These are phyloP conservation scores for Rotaria magnacalcarata DNA, from an alignment of 2,888 invertebrate genomes.

Conservation along the genomic window DNA sequence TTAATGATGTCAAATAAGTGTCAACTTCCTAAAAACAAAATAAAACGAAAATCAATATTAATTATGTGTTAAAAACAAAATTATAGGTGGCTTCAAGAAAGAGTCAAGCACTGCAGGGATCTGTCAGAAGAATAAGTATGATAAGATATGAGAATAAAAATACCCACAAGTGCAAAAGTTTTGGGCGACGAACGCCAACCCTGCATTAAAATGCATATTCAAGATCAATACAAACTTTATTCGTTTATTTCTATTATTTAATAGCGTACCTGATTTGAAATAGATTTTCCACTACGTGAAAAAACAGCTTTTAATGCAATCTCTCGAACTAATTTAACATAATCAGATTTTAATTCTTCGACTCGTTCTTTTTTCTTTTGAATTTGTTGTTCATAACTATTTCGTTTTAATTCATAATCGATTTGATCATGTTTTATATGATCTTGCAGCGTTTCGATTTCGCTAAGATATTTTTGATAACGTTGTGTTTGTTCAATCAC, in stretches of 20 bases:
- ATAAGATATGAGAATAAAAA: not conserved
- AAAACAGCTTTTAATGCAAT: constrained; percentile 55
- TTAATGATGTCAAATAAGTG: not conserved
- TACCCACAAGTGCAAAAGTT: constrained; percentile 22
- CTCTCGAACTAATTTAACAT: constrained; percentile 56
- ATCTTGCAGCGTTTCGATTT: constrained; percentile 40
- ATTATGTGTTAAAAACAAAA: too few species aligned
- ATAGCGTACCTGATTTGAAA: constrained; percentile 48
- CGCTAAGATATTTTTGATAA: constrained; percentile 57
- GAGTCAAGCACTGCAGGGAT: not conserved
- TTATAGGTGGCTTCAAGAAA: not conserved
- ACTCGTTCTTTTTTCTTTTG: constrained; percentile 54
- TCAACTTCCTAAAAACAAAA: constrained; percentile 11
- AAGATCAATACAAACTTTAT: not conserved
- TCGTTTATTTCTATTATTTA: not conserved
- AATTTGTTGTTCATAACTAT: constrained; percentile 54
- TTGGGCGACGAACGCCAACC: not conserved
- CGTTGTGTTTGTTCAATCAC: constrained; percentile 58
- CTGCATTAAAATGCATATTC: not conserved
- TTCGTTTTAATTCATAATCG: constrained; percentile 46
- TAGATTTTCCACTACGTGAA: constrained; percentile 56
- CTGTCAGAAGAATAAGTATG: not conserved
- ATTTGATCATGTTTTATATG: constrained; percentile 37
- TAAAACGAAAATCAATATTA: too few species aligned
- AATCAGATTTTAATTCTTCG: constrained; percentile 54